Evolutionary conservation across 2,797 vertebrate genomes (phyloP).

Genomic region (Potorous gilbertii): DNA sequence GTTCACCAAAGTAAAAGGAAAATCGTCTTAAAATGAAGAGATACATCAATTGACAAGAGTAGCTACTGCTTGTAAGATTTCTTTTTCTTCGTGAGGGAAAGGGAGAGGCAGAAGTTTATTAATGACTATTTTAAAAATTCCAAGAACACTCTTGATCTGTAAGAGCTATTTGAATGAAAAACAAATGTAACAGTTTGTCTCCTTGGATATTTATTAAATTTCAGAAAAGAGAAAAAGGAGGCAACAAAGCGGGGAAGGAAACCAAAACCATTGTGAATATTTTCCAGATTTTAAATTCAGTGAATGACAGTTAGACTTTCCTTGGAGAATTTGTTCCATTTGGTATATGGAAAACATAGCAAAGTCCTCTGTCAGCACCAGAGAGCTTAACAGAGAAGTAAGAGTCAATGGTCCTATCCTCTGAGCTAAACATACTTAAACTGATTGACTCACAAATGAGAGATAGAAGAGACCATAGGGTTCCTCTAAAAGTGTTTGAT

Average conservation of each 20-base stretch:
- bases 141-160: slow-evolving; percentile 13
- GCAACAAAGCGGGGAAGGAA: slow-evolving; percentile 23
- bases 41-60: not conserved
- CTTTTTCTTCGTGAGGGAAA: slow-evolving; percentile 4
- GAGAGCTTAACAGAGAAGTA: not conserved
- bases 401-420: not conserved
- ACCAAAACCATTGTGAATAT: slow-evolving; percentile 37
- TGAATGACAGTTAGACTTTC: slow-evolving; percentile 20
- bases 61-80: slow-evolving; percentile 20
- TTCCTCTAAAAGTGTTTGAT: not conserved
- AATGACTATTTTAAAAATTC: slow-evolving; percentile 18
- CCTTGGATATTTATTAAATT: slow-evolving; percentile 12
- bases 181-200: not conserved
- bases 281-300: slow-evolving; percentile 17
- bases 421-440: not conserved
- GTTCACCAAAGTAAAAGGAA: not conserved
- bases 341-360: slow-evolving; percentile 17
- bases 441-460: not conserved
- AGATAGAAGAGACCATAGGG: not conserved
- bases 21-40: slow-evolving; percentile 34
- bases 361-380: not conserved
- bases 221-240: not conserved
- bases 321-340: slow-evolving; percentile 11
- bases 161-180: slow-evolving; percentile 31
- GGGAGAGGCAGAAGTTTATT: not conserved